phyloP scores from a whole-genome alignment of 2,797 vertebrate species.

The Synaphobranchus kaupii region DNA sequence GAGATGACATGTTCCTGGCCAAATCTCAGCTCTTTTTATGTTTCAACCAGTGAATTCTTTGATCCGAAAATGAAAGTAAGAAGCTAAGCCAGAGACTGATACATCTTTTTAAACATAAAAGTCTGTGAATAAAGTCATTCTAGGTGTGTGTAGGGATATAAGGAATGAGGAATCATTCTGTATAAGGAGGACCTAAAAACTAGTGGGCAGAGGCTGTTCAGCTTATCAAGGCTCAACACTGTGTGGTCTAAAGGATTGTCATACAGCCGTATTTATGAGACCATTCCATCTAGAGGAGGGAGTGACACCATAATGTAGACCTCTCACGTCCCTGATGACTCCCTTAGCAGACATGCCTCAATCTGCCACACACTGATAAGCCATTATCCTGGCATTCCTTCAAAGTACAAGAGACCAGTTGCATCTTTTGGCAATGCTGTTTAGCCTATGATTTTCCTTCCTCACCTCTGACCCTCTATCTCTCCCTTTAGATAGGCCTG shows the following conservation, averaged over 20 bases:
- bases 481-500: conserved; percentile 19
- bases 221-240: neutral
- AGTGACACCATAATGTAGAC: conserved; percentile 20
- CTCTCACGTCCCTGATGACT: conserved; percentile 41
- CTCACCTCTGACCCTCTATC: neutral
- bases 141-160: neutral
- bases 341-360: conserved; percentile 65
- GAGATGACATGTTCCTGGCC: neutral
- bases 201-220: neutral
- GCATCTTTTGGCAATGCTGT: conserved; percentile 13
- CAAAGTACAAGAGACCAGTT: conserved; percentile 46
- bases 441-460: conserved; percentile 1
- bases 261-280: neutral
- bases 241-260: neutral
- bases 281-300: neutral
- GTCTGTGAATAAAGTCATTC: neutral
- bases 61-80: neutral
- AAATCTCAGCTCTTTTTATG: neutral
- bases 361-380: conserved; percentile 57
- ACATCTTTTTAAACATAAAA: neutral
- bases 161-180: neutral
- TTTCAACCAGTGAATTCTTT: neutral
- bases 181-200: neutral
- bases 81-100: neutral
- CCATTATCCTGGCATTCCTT: conserved; percentile 39